phyloP scores from a whole-genome alignment of 23 tunicate species.

The Corella eumyota region DNA sequence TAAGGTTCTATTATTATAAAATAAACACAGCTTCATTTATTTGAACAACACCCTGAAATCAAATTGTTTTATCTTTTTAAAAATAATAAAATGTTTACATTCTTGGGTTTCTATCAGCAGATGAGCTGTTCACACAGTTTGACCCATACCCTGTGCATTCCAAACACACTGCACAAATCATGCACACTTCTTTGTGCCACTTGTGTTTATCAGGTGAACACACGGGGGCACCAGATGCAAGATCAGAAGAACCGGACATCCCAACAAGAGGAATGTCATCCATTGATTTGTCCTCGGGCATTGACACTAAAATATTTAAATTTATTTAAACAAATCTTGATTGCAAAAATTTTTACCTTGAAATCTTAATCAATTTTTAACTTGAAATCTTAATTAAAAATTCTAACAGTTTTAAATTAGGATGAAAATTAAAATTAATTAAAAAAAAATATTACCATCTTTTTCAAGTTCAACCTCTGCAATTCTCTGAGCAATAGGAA shows the following conservation, averaged over 20 bases:
- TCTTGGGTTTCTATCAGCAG: constrained; percentile 32
- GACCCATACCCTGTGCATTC: constrained; percentile 70
- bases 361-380: background rate
- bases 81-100: constrained; percentile 10
- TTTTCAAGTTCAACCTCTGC: constrained; percentile 56
- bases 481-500: constrained; percentile 33
- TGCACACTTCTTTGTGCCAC: constrained; percentile 38
- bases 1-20: too few relatives aligned
- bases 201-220: constrained; percentile 63
- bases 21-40: background rate
- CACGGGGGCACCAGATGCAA: constrained; percentile 42
- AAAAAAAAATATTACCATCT: constrained; percentile 52
- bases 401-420: too few relatives aligned
- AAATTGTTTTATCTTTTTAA: too few relatives aligned
- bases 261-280: constrained; percentile 16
- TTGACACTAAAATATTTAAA: constrained; percentile 33
- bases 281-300: constrained; percentile 70
- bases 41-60: background rate
- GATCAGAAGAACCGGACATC: constrained; percentile 2
- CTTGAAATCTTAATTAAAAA: too few relatives aligned
- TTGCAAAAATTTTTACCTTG: too few relatives aligned
- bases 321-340: too few relatives aligned
- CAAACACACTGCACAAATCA: constrained; percentile 44
- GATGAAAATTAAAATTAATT: too few relatives aligned
- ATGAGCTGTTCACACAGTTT: constrained; percentile 29